Evolutionary conservation across 2,888 invertebrate genomes (phyloP), one percentile per base, ranked within the genome.

Genomic region (Gandaritis pyraliata): DNA sequence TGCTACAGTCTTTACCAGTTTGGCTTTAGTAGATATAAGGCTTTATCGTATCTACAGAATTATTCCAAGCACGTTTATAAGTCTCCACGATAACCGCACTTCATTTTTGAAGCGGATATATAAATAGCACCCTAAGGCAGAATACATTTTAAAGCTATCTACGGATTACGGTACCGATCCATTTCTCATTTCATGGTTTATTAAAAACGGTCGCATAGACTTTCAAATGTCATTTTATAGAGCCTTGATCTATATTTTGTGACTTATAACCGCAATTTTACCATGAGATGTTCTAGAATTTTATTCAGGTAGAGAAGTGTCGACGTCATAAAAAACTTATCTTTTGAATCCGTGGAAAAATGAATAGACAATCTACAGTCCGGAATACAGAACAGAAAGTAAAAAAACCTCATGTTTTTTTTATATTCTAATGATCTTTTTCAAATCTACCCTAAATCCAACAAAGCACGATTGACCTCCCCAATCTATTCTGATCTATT

Each of bases 101-200:
- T 90, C 90, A 90, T 90, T 90, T 90, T 90, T 88, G 88, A 85
- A 87, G 85, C 85, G 86, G 78, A 64, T 82, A 83, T 88, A 88
- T 90, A 89, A 90, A 90, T 88, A 87, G 88, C 83, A 81, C 90
- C 89, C 90, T 68, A 64, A 77, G 89, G 89, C 76, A 81, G 81
- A 85, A 90, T 90, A 89, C 86, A 88, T 90, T 90, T 89, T 84
- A 88, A 88, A 89, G 81, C 84, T 83, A 81, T 83, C 83, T 73
- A 50, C 55, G 65, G 66, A 65, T 70, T 65, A 64, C 57, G 62
- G 48, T 30, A 52, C 54, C 48, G 61, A 56, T 50, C 57, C 64
- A 55, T 66, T 68, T 61, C 61, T 63, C 60, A 58, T 58, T 62
- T 59, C 47, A 54, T 64, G 62, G 60, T 61, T 64, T 70, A 62